Conservation (phyloP, 2,113 vertebrate genomes). For the Tenrec ecaudatus region DNA sequence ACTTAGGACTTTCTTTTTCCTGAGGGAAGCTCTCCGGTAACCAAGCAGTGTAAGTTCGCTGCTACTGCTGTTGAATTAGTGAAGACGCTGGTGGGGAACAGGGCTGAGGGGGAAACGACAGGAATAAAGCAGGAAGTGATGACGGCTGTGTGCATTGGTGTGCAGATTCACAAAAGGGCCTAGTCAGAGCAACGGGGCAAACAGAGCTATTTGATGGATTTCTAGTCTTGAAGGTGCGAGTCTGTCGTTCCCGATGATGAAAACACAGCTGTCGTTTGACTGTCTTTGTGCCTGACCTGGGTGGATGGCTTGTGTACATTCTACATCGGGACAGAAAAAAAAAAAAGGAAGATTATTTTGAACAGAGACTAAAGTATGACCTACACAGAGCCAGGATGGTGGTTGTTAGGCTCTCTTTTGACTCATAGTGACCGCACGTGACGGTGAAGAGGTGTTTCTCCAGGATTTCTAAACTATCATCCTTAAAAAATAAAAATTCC, state of each 20-base stretch:
- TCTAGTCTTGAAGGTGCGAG: conserved; percentile 17
- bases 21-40: background rate
- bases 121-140: background rate
- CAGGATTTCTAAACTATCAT: background rate
- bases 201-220: conserved; percentile 20
- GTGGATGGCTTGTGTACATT: background rate
- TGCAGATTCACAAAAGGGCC: conserved; percentile 29
- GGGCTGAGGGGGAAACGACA: conserved; percentile 9
- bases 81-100: conserved; percentile 5
- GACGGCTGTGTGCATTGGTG: background rate
- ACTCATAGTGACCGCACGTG: background rate
- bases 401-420: background rate
- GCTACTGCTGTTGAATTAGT: conserved; percentile 5
- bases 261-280: background rate
- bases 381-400: too few species aligned
- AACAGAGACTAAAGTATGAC: background rate
- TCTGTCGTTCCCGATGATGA: background rate
- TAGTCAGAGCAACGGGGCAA: conserved; percentile 31
- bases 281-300: background rate
- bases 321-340: conserved; percentile 5
- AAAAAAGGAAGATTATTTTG: background rate
- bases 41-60: background rate
- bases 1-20: conserved; percentile 15
- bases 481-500: background rate
- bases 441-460: background rate